Percentiles rank a stretch among this genome's conserved stretches.
phyloP scores from a whole-genome alignment of 2,797 vertebrate genomes.

The Poecilia velifera region DNA sequence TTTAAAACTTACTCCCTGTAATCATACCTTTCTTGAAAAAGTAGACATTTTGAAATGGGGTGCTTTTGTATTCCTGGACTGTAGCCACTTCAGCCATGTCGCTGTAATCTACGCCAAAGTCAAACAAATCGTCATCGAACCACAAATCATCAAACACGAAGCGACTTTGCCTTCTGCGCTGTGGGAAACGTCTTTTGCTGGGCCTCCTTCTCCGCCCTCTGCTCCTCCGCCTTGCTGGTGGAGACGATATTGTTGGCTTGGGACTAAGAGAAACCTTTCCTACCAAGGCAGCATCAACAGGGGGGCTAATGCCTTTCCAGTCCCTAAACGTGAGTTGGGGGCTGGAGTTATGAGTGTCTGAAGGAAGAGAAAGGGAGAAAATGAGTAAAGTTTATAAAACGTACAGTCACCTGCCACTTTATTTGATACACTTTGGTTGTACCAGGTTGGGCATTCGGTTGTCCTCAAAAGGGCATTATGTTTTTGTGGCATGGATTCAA shows the following conservation, averaged over 20 bases:
- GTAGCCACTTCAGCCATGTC: constrained; percentile 18
- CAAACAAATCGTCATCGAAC: constrained; percentile 59
- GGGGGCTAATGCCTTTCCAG: constrained; percentile 86
- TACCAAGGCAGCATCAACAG: constrained; percentile 88
- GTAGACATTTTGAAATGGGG: constrained; percentile 90
- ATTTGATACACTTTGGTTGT: not conserved
- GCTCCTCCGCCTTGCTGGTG: constrained; percentile 5
- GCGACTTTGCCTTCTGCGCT: constrained; percentile 46
- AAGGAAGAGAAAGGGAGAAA: not conserved
- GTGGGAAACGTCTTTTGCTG: constrained; percentile 38
- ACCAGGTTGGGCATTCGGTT: not conserved
- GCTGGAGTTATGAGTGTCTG: constrained; percentile 56
- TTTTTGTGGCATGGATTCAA: not conserved
- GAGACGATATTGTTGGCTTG: constrained; percentile 31
- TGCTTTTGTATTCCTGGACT: constrained; percentile 55
- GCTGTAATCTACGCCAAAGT: constrained; percentile 33
- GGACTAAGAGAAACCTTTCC: constrained; percentile 84
- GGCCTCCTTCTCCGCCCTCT: constrained; percentile 39
- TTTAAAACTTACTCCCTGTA: not conserved
- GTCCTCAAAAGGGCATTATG: not conserved
- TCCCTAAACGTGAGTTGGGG: constrained; percentile 76
- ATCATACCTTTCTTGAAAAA: constrained; percentile 90
- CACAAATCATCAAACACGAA: constrained; percentile 57
- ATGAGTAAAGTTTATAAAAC: not conserved
- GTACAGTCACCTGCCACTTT: not conserved